Evolutionary conservation across 2,888 invertebrate species (phyloP).

Genomic region (Epirrhoe tristata): DNA sequence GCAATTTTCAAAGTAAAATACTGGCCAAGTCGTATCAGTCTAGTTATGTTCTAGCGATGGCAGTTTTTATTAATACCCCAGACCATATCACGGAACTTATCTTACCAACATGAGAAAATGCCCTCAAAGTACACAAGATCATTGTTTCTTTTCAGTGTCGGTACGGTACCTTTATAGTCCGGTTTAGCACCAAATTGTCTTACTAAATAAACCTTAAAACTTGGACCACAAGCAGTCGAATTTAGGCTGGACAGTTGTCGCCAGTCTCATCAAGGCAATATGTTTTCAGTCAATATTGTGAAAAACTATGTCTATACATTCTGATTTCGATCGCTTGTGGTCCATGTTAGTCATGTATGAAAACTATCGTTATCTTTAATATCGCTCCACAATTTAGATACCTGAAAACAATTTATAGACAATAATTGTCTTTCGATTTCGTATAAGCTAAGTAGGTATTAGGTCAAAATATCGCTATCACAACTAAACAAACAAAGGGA

Average conservation of each 20-base stretch:
- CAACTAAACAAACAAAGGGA: constrained; percentile 71
- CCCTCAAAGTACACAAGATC: background rate
- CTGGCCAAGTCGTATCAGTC: constrained; percentile 9
- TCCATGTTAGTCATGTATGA: background rate
- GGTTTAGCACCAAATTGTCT: constrained; percentile 75
- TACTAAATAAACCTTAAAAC: constrained; percentile 57
- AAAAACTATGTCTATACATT: background rate
- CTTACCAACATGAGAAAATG: constrained; percentile 1
- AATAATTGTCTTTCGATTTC: background rate
- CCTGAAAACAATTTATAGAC: constrained; percentile 4
- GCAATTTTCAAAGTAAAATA: constrained; percentile 3
- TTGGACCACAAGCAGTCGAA: constrained; percentile 7
- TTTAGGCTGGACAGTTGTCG: background rate
- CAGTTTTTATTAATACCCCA: background rate
- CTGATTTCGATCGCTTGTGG: background rate
- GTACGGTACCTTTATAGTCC: too few species aligned
- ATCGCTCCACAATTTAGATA: constrained; percentile 1
- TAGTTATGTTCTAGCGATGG: constrained; percentile 3
- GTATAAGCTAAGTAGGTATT: constrained; percentile 26
- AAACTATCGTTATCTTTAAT: constrained; percentile 6
- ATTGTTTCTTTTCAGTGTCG: background rate
- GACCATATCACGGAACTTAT: background rate
- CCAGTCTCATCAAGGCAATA: background rate
- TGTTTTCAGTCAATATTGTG: background rate
- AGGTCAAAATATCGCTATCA: constrained; percentile 73